A percentile compares a stretch with the other conserved stretches of the same genome.
These are phyloP conservation scores for Actias luna DNA, from an alignment of 2,888 invertebrate genomes.

Conservation along the genomic window DNA sequence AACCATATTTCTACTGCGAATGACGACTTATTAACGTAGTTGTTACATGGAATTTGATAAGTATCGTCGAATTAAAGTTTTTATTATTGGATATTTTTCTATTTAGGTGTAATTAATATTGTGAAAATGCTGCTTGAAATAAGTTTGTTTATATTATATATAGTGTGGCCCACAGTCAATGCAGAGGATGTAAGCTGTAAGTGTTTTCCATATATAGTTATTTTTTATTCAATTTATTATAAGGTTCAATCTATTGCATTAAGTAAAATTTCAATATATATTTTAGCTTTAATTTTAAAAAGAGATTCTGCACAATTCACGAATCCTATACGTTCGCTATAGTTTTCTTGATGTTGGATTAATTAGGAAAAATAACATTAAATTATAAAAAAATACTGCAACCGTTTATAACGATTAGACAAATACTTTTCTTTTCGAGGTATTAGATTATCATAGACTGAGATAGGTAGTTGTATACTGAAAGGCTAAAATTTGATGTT, in stretches of 20 bases:
- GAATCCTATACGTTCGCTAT: no score
- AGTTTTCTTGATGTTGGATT: no score
- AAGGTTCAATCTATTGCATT: no score
- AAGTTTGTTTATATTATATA: constrained; percentile 46
- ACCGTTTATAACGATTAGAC: no score
- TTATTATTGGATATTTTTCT: background rate
- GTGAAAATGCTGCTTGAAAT: constrained; percentile 46
- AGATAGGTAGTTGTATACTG: no score
- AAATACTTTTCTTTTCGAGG: no score
- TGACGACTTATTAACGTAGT: background rate
- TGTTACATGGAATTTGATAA: background rate
- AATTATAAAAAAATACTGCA: no score
- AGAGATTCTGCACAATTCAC: no score
- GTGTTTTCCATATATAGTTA: constrained; percentile 30
- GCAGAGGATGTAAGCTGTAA: constrained; percentile 75
- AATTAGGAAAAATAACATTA: no score
- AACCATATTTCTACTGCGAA: constrained; percentile 3
- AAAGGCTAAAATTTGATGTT: background rate
- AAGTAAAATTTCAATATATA: no score
- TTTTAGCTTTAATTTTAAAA: no score
- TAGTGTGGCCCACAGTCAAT: constrained; percentile 44
- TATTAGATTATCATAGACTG: no score
- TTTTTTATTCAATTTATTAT: background rate
- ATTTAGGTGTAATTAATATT: background rate
- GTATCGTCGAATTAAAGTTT: constrained; percentile 1